These are phyloP conservation scores for Bradypodion ventrale DNA, from an alignment of 2,797 vertebrate genomes.

Conservation along the genomic window DNA sequence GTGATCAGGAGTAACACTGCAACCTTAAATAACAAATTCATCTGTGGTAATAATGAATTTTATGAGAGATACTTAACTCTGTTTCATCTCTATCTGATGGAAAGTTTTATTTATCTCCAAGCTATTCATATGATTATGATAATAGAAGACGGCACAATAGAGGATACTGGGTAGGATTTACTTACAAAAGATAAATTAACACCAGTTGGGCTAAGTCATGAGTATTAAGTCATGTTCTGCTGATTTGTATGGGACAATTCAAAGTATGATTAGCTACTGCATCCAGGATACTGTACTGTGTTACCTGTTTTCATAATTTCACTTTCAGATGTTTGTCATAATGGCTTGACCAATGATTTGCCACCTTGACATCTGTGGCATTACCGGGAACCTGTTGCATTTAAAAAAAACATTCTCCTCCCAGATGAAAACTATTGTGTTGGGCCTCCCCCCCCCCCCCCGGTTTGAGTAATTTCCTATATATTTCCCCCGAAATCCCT, in stretches of 20 bases:
- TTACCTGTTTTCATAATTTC: background rate
- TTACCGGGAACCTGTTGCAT: slow-evolving; percentile 4
- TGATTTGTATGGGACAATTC: background rate
- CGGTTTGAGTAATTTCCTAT: slow-evolving; percentile 35
- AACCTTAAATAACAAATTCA: background rate
- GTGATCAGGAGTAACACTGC: background rate
- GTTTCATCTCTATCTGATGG: background rate
- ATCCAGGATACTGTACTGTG: background rate
- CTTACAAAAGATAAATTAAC: background rate
- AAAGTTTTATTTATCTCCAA: background rate
- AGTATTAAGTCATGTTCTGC: background rate
- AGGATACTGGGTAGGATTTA: background rate
- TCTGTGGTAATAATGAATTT: background rate
- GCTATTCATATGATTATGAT: background rate
- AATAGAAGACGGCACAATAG: background rate
- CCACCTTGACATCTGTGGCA: slow-evolving; percentile 15
- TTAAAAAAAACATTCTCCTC: background rate
- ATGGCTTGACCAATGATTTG: background rate
- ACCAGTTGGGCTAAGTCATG: background rate
- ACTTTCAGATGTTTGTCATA: background rate
- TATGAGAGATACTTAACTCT: background rate
- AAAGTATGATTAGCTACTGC: background rate
- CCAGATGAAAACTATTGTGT: slow-evolving; percentile 29
- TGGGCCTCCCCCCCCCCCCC: slow-evolving; percentile 29
- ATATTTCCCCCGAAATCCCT: background rate